Evolutionary conservation across 2,888 invertebrate genomes (phyloP).

Genomic region (Eupeodes latifasciatus): DNA sequence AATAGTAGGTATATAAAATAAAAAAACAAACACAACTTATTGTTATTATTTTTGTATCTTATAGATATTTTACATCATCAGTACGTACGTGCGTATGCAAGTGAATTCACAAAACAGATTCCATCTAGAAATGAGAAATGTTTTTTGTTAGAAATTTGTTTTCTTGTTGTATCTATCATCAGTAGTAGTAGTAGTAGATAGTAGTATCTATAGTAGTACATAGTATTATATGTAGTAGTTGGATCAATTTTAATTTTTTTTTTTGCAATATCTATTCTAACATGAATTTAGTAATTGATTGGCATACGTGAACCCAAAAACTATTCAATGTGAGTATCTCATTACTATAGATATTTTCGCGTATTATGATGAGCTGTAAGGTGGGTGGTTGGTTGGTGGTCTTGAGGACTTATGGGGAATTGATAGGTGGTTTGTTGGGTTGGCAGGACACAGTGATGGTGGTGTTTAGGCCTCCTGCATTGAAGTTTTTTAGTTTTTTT

Average conservation of each 20-base stretch:
- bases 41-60: slow-evolving; percentile 38
- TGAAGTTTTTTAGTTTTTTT: slow-evolving; percentile 48
- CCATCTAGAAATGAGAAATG: slow-evolving; percentile 76
- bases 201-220: slow-evolving; percentile 59
- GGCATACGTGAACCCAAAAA: slow-evolving; percentile 74
- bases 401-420: too few species aligned
- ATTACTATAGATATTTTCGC: slow-evolving; percentile 72
- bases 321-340: slow-evolving; percentile 74
- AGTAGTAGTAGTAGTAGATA: slow-evolving; percentile 21
- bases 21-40: slow-evolving; percentile 43
- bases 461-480: slow-evolving; percentile 58
- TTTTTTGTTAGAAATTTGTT: slow-evolving; percentile 74
- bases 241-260: slow-evolving; percentile 53
- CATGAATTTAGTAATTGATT: slow-evolving; percentile 76
- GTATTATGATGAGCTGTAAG: slow-evolving; percentile 44
- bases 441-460: slow-evolving; percentile 19
- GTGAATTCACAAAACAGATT: slow-evolving; percentile 76
- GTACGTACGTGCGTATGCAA: slow-evolving; percentile 76
- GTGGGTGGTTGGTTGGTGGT: slow-evolving; percentile 22
- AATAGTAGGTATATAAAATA: slow-evolving; percentile 19
- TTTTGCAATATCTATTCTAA: slow-evolving; percentile 68
- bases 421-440: not conserved
- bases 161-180: slow-evolving; percentile 65
- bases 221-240: slow-evolving; percentile 9
- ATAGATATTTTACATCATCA: slow-evolving; percentile 68